Conservation (phyloP, 2,888 invertebrate species). For the Drosophila acutilabella region DNA sequence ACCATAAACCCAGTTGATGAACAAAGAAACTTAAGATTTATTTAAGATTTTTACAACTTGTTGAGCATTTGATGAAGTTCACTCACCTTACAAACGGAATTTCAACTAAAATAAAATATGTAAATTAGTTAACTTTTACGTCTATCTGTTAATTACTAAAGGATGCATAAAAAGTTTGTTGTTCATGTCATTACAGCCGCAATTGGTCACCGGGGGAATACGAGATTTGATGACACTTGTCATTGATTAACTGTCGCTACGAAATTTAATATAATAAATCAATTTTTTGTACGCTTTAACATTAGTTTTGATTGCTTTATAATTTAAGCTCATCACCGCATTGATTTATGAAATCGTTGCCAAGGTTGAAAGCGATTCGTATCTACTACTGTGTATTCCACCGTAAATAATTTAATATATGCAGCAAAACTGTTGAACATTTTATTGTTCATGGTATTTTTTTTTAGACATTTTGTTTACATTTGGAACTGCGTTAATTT, state of each 20-base stretch:
- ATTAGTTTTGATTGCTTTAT: too few relatives aligned
- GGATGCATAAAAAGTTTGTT: neutral
- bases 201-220: neutral
- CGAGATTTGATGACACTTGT: neutral
- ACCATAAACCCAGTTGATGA: slow-evolving; percentile 11
- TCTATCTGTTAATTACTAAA: neutral
- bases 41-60: neutral
- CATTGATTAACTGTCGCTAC: too few relatives aligned
- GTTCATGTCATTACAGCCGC: neutral
- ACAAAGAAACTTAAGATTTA: neutral
- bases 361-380: slow-evolving; percentile 56
- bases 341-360: slow-evolving; percentile 24
- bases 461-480: slow-evolving; percentile 4
- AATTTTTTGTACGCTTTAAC: too few relatives aligned
- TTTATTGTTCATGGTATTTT: slow-evolving; percentile 38
- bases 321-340: neutral
- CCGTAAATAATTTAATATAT: slow-evolving; percentile 61
- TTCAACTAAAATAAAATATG: slow-evolving; percentile 2
- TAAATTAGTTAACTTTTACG: neutral
- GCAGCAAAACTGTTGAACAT: slow-evolving; percentile 34
- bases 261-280: too few relatives aligned
- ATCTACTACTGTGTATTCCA: slow-evolving; percentile 45
- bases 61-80: slow-evolving; percentile 25
- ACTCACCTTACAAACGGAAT: slow-evolving; percentile 16
- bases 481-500: slow-evolving; percentile 50